phyloP scores from a whole-genome alignment of 2,113 vertebrate species.

The Nerophis ophidion region DNA sequence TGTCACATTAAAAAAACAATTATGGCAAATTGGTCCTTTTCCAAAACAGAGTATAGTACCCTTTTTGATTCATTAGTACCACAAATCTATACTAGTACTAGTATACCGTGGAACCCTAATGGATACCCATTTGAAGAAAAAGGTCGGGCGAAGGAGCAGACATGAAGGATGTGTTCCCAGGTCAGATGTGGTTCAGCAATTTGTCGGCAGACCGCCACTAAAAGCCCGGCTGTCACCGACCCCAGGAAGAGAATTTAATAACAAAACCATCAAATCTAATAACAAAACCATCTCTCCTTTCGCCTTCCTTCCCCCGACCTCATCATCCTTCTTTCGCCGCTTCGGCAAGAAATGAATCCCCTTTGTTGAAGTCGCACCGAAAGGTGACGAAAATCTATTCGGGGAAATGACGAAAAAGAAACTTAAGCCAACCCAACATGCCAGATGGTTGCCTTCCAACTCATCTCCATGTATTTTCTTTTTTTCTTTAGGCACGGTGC shows the following conservation, averaged over 20 bases:
- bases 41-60: too few relatives aligned
- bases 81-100: too few relatives aligned
- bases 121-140: conserved; percentile 23
- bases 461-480: too few relatives aligned
- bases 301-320: not conserved
- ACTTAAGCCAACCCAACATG: too few relatives aligned
- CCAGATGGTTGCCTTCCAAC: too few relatives aligned
- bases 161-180: conserved; percentile 52
- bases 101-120: not conserved
- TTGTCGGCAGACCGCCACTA: conserved; percentile 57
- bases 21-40: too few relatives aligned
- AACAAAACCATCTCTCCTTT: conserved; percentile 52
- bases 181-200: conserved; percentile 63
- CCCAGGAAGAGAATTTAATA: conserved; percentile 64
- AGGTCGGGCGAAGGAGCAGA: conserved; percentile 4
- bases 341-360: not conserved
- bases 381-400: conserved; percentile 43
- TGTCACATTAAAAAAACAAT: too few relatives aligned
- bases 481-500: too few relatives aligned
- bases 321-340: conserved; percentile 22
- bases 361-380: conserved; percentile 31
- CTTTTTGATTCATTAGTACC: too few relatives aligned
- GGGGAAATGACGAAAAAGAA: too few relatives aligned
- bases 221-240: conserved; percentile 63
- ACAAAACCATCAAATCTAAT: conserved; percentile 59